Evolutionary conservation across 2,888 invertebrate genomes (phyloP).

Genomic region (Agrenia bidenticulata): DNA sequence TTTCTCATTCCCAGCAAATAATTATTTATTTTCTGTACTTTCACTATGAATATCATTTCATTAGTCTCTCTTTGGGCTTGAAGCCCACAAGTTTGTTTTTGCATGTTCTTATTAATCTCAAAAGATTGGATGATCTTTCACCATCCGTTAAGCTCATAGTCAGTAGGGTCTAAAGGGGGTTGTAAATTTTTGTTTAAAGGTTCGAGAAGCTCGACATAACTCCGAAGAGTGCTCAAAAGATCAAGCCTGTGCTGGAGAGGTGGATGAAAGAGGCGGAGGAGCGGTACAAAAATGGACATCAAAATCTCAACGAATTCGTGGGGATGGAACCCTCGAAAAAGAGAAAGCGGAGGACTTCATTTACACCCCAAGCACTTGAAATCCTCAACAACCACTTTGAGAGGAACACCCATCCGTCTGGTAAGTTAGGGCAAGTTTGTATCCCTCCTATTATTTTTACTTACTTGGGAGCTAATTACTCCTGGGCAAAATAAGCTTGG

Average conservation of each 20-base stretch:
- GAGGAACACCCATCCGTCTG: constrained; percentile 95
- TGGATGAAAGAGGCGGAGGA: constrained; percentile 99
- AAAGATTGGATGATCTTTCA: too few species aligned
- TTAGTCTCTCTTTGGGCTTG: too few species aligned
- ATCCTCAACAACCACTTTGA: constrained; percentile 93
- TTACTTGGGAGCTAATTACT: too few species aligned
- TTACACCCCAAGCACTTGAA: constrained; percentile 94
- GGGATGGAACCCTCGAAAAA: constrained; percentile 97
- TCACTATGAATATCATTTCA: too few species aligned
- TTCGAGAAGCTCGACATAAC: constrained; percentile 99
- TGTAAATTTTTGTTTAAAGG: constrained; percentile 60
- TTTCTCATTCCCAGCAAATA: constrained; percentile 8
- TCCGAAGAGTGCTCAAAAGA: constrained; percentile 98
- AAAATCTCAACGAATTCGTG: constrained; percentile 91
- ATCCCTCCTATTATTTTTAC: too few species aligned
- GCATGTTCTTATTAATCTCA: too few species aligned
- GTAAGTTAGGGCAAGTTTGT: too few species aligned
- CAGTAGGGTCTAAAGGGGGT: too few species aligned
- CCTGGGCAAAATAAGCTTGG: too few species aligned
- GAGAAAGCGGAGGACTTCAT: constrained; percentile 91
- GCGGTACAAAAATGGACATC: constrained; percentile 90
- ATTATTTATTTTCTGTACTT: neutral
- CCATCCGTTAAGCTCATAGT: too few species aligned
- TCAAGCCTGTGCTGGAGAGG: constrained; percentile 95
- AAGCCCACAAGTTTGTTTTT: too few species aligned